These are phyloP conservation scores for Brachionus koreanus DNA, from an alignment of 1,140 invertebrate species.

Conservation along the genomic window DNA sequence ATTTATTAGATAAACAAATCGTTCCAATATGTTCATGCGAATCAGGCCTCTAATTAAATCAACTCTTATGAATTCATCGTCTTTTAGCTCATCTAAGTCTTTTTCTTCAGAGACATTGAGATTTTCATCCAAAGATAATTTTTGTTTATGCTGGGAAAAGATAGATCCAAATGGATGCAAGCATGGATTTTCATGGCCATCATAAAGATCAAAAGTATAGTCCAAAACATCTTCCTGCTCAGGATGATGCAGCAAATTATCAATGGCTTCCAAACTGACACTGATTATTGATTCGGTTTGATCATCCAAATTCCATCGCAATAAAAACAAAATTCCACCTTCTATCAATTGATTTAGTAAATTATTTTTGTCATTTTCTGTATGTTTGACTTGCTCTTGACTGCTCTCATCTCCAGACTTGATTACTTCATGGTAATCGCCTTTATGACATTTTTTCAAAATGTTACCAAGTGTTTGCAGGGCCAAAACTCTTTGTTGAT, in stretches of 20 bases:
- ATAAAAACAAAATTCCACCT: conserved; percentile 69
- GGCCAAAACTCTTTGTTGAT: conserved; percentile 74
- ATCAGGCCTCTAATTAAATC: conserved; percentile 35
- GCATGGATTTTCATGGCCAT: background rate
- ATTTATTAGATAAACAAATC: conserved; percentile 31
- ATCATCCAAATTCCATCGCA: conserved; percentile 80
- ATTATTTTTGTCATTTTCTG: conserved; percentile 42
- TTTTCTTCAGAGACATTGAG: conserved; percentile 17
- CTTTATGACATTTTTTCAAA: conserved; percentile 63
- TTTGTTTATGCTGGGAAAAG: background rate
- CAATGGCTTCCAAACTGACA: conserved; percentile 69
- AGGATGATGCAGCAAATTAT: conserved; percentile 69
- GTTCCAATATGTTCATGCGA: conserved; percentile 35
- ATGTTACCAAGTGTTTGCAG: conserved; percentile 74
- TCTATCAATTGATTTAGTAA: conserved; percentile 62
- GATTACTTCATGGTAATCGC: background rate
- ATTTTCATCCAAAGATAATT: conserved; percentile 14
- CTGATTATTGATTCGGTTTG: conserved; percentile 69
- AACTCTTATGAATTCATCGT: background rate
- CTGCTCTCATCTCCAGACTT: background rate
- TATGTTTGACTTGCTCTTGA: background rate
- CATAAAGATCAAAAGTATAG: background rate
- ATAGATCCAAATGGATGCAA: background rate
- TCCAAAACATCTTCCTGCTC: conserved; percentile 66
- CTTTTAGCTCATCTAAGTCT: conserved; percentile 31